These are phyloP conservation scores for Sebastes steindachneri DNA, from an alignment of 2,797 vertebrate genomes.

Conservation along the genomic window DNA sequence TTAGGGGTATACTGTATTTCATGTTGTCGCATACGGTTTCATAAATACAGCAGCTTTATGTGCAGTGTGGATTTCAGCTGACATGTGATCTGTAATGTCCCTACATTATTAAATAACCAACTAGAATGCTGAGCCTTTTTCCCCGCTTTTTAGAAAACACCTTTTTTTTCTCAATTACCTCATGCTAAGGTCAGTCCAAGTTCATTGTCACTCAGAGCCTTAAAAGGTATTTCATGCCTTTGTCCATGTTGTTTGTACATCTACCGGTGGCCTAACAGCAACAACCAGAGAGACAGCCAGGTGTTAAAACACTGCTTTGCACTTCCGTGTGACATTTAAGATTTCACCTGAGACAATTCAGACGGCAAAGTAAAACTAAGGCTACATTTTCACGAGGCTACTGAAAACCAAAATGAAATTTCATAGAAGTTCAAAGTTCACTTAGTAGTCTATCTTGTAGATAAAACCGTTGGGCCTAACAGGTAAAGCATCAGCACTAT, in stretches of 20 bases:
- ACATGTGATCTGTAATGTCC: constrained; percentile 2
- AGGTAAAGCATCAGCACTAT: background rate
- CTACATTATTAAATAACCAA: constrained; percentile 26
- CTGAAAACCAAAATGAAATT: background rate
- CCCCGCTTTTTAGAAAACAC: constrained; percentile 5
- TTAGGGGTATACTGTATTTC: background rate
- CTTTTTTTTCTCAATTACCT: background rate
- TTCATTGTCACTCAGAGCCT: constrained; percentile 16
- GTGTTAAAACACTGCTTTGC: constrained; percentile 55
- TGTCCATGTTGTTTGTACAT: constrained; percentile 22
- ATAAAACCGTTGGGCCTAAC: background rate
- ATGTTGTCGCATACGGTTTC: background rate
- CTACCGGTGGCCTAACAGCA: constrained; percentile 18
- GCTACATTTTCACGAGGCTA: background rate
- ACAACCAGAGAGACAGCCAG: constrained; percentile 22
- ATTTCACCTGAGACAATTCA: constrained; percentile 18
- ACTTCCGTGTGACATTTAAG: constrained; percentile 28
- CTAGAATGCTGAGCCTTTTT: background rate
- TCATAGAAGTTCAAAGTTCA: background rate
- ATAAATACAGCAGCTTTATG: constrained; percentile 1
- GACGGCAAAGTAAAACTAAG: background rate
- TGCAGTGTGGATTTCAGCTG: constrained; percentile 2
- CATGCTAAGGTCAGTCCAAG: constrained; percentile 26
- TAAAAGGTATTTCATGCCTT: constrained; percentile 54
- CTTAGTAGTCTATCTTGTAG: too few species aligned